These are phyloP conservation scores for Phasia obesa DNA, from an alignment of 2,888 invertebrate genomes.

Conservation along the genomic window DNA sequence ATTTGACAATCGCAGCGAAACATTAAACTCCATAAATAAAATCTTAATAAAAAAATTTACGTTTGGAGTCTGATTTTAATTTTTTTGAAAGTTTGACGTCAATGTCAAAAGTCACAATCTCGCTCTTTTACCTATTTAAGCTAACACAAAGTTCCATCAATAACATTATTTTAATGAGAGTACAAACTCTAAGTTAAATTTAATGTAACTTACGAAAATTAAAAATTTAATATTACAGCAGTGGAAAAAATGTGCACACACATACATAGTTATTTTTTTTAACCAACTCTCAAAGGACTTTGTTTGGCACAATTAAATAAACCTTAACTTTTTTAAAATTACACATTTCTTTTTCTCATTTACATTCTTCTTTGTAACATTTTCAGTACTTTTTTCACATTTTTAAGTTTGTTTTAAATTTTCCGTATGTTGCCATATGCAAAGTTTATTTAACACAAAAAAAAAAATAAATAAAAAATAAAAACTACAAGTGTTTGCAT, in stretches of 20 bases:
- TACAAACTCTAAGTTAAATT: neutral
- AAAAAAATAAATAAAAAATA: neutral
- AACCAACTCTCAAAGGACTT: neutral
- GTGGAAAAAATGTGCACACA: neutral
- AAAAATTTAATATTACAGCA: neutral
- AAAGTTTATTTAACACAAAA: slow-evolving; percentile 56
- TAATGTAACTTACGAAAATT: neutral
- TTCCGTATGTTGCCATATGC: slow-evolving; percentile 48
- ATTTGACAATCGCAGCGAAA: too few relatives aligned
- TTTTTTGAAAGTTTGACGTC: too few relatives aligned
- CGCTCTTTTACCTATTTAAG: too few relatives aligned
- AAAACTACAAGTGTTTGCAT: slow-evolving; percentile 37
- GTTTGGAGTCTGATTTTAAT: too few relatives aligned
- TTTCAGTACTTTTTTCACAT: slow-evolving; percentile 20
- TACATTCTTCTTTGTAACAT: slow-evolving; percentile 12
- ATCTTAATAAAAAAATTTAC: too few relatives aligned
- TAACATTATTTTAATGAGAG: neutral
- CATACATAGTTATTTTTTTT: slow-evolving; percentile 5
- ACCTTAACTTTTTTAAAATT: slow-evolving; percentile 29
- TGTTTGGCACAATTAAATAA: slow-evolving; percentile 39
- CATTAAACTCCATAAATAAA: too few relatives aligned
- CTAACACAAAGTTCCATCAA: too few relatives aligned
- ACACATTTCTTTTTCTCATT: slow-evolving; percentile 12
- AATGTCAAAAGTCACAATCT: too few relatives aligned
- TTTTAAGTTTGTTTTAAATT: slow-evolving; percentile 15